These are phyloP conservation scores for Coreius guichenoti DNA, from an alignment of 2,797 vertebrate genomes.

Conservation along the genomic window DNA sequence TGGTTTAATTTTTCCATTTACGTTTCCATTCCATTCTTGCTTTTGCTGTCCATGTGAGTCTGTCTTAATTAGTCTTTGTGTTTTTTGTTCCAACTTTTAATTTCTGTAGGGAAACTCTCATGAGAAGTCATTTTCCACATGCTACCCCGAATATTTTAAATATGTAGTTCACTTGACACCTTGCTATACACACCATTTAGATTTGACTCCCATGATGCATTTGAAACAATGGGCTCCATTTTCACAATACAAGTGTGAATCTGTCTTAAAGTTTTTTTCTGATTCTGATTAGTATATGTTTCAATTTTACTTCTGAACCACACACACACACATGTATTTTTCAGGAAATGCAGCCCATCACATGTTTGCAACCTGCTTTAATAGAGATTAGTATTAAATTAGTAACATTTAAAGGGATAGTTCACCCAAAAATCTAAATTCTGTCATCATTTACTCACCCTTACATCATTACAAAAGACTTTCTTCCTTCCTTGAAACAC, in stretches of 20 bases:
- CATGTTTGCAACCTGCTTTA: slow-evolving; percentile 12
- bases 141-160: slow-evolving; percentile 14
- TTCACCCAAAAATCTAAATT: not conserved
- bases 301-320: not conserved
- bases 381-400: slow-evolving; percentile 23
- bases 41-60: slow-evolving; percentile 56
- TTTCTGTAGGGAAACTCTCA: slow-evolving; percentile 32
- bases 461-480: not conserved
- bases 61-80: slow-evolving; percentile 39
- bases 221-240: slow-evolving; percentile 28
- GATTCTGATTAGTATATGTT: not conserved
- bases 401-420: slow-evolving; percentile 36
- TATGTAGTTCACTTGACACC: not conserved
- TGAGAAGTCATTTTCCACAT: not conserved
- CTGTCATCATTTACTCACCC: not conserved
- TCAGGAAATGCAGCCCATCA: slow-evolving; percentile 29
- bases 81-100: slow-evolving; percentile 34
- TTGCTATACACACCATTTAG: slow-evolving; percentile 13
- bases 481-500: not conserved
- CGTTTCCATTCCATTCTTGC: slow-evolving; percentile 56
- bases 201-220: slow-evolving; percentile 23
- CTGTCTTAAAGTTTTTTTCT: not conserved
- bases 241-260: slow-evolving; percentile 34
- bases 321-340: not conserved
- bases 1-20: slow-evolving; percentile 32